Conservation (phyloP, 2,888 invertebrate genomes). For the Periphyllus acericola region DNA sequence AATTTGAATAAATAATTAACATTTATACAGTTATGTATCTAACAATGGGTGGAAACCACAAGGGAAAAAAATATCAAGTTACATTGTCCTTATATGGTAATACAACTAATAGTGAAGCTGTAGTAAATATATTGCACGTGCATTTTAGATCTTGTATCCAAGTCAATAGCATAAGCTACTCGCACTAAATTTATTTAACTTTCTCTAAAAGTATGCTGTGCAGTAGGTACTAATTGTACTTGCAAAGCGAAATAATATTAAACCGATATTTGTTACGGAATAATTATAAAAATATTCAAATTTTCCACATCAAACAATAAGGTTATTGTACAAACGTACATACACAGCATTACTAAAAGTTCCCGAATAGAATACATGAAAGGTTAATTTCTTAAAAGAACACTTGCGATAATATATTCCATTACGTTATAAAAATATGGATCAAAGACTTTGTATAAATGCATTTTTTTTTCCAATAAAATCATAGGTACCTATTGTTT, state of each 20-base stretch:
- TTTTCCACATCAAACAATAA: too few species aligned
- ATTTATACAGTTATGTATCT: neutral
- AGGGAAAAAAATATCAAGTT: slow-evolving; percentile 38
- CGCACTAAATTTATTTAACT: too few species aligned
- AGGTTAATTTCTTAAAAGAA: neutral
- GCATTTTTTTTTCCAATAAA: neutral
- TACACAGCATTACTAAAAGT: neutral
- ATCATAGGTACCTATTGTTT: too few species aligned
- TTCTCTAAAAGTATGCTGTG: too few species aligned
- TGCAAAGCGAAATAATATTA: too few species aligned
- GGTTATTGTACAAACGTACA: too few species aligned
- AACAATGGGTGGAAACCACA: neutral
- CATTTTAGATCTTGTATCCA: neutral
- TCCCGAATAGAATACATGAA: neutral
- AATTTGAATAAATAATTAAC: neutral
- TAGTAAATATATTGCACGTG: neutral
- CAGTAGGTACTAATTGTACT: too few species aligned
- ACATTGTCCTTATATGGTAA: neutral
- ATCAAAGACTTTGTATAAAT: neutral
- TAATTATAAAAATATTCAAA: too few species aligned
- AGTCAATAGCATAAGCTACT: too few species aligned
- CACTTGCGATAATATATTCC: neutral
- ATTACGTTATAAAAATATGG: neutral
- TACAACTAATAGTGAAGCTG: neutral
- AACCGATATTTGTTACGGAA: too few species aligned